These are phyloP conservation scores for Colistium nudipinnis DNA, from an alignment of 2,113 vertebrate genomes.

Conservation along the genomic window DNA sequence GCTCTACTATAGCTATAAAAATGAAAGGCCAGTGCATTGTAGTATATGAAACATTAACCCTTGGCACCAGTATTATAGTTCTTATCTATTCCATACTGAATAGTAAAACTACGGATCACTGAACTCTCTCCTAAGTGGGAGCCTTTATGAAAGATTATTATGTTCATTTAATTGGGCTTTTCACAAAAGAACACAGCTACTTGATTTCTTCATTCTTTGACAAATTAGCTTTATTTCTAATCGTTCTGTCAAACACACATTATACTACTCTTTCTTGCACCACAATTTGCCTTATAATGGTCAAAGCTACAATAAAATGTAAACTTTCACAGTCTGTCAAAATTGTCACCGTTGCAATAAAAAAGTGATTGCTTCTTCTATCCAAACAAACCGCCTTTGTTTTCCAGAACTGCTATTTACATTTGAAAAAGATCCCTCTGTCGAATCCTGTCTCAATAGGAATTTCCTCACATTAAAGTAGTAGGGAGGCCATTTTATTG, in stretches of 20 bases:
- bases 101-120: constrained; percentile 61
- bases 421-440: neutral
- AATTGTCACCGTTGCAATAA: neutral
- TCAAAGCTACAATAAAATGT: neutral
- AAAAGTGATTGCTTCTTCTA: neutral
- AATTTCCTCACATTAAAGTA: neutral
- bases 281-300: neutral
- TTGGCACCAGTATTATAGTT: constrained; percentile 47
- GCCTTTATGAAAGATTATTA: constrained; percentile 28
- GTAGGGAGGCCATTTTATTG: neutral
- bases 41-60: constrained; percentile 63
- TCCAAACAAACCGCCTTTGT: neutral
- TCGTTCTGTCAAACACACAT: neutral
- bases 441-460: neutral
- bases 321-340: neutral
- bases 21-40: constrained; percentile 33
- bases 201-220: neutral
- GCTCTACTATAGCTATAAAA: constrained; percentile 59
- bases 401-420: neutral
- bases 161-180: constrained; percentile 28
- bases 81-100: constrained; percentile 62
- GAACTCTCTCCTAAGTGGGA: constrained; percentile 39
- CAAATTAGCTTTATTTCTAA: neutral
- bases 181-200: constrained; percentile 20
- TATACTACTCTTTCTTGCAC: neutral